Conservation (phyloP, 2,113 vertebrate species). For the Oncorhynchus keta region DNA sequence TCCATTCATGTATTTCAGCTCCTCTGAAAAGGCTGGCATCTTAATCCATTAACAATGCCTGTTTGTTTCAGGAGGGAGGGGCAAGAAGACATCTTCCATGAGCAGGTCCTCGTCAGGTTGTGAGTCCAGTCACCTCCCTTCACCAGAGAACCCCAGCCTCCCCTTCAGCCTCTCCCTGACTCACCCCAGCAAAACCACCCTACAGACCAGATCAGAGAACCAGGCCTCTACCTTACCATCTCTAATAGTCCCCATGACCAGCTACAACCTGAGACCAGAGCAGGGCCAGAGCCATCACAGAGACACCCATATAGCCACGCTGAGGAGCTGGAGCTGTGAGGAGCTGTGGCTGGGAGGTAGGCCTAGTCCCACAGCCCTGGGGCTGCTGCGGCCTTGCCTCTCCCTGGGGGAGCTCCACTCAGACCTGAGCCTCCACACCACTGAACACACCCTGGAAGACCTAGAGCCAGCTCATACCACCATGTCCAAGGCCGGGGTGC, state of each 20-base stretch:
- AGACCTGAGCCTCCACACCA: slow-evolving; percentile 32
- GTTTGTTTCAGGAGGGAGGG: slow-evolving; percentile 86
- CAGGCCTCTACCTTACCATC: slow-evolving; percentile 25
- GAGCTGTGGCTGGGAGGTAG: slow-evolving; percentile 70
- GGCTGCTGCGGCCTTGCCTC: slow-evolving; percentile 70
- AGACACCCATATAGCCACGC: slow-evolving; percentile 59
- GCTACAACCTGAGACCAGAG: slow-evolving; percentile 24
- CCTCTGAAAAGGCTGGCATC: background rate
- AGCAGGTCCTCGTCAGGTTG: slow-evolving; percentile 77
- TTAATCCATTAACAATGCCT: slow-evolving; percentile 19
- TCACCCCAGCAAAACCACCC: slow-evolving; percentile 55
- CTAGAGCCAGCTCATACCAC: slow-evolving; percentile 1
- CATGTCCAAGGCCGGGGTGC: background rate
- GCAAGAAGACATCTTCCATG: slow-evolving; percentile 71
- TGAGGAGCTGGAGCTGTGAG: slow-evolving; percentile 78
- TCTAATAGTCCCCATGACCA: slow-evolving; percentile 28
- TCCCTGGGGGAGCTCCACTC: slow-evolving; percentile 81
- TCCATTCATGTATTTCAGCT: background rate
- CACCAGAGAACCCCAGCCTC: slow-evolving; percentile 67
- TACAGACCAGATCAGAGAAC: slow-evolving; percentile 52
- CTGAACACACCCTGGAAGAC: slow-evolving; percentile 14
- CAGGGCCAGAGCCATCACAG: slow-evolving; percentile 51
- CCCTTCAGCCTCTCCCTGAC: slow-evolving; percentile 50
- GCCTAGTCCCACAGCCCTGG: slow-evolving; percentile 8
- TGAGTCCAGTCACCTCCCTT: slow-evolving; percentile 72